Conservation (phyloP, 2,113 vertebrate species). For the Erythrocercus mccallii region DNA sequence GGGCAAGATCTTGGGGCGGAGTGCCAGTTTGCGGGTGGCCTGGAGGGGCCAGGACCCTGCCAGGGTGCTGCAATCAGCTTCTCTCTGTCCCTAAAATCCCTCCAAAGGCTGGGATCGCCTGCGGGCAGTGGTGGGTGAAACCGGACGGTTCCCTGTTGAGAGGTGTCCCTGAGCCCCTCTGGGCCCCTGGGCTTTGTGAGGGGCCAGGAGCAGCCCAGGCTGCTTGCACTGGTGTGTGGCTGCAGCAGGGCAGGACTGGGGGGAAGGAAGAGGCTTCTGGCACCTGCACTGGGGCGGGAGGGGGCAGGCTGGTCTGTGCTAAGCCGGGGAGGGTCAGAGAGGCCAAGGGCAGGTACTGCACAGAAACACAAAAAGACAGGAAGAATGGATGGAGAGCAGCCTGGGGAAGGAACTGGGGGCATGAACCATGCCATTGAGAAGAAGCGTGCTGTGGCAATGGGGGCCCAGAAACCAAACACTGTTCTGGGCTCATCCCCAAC, state of each 20-base stretch:
- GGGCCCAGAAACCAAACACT: not conserved
- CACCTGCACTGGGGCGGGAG: not conserved
- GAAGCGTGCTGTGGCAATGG: not conserved
- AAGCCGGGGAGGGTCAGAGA: not conserved
- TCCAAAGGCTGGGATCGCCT: too few species aligned
- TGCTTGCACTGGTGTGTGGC: not conserved
- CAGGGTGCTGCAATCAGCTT: not conserved
- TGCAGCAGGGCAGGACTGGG: not conserved
- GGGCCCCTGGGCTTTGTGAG: not conserved
- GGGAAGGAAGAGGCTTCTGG: not conserved
- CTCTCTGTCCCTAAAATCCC: not conserved
- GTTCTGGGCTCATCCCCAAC: not conserved
- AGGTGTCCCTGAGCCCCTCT: not conserved
- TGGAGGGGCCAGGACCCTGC: not conserved
- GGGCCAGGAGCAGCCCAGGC: not conserved
- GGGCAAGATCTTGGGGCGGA: not conserved
- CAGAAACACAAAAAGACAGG: not conserved
- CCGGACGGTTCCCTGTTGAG: accelerated
- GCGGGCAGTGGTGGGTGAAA: accelerated
- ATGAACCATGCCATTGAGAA: not conserved
- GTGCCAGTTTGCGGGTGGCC: not conserved
- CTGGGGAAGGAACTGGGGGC: not conserved
- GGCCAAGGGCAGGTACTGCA: not conserved
- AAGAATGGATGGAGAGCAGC: not conserved
- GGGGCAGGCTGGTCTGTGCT: not conserved